Evolutionary conservation across 2,888 invertebrate genomes (phyloP), one percentile per base, ranked within the genome.

Genomic region (Nemoura dubitans): DNA sequence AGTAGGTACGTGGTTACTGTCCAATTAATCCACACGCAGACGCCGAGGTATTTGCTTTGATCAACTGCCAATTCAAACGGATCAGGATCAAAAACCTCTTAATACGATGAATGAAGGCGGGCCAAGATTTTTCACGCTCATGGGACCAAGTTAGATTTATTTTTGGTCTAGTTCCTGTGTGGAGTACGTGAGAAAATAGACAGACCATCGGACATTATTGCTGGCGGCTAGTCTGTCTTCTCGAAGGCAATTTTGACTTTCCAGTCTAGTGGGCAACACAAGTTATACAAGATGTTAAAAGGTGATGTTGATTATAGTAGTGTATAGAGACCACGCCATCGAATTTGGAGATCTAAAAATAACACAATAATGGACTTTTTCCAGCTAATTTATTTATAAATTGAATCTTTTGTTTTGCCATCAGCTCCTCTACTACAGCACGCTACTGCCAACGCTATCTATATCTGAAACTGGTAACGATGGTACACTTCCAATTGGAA

Each of bases 71-170:
- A 59, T 59, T 16, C 59, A 21, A 14, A 21, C 59, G 59, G 14
- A 78, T 78, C 28, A 78, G 28, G 78, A 78, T 78, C 78, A 78
- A 78, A 78, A 78, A 28, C 25, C 26, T 78, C 78, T 27, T 78
- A 78, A 78, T 78, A 21, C 27, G 78, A 27, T 78, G 78, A 78
- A 28, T 27, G 78, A 78, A 78, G 27, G 78, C 7, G 78, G 27
- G 78, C 78, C 78, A 78, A 78, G 27, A 78, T 78, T 78, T 78
- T 7, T 78, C 78, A 78, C 16, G 78, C 27, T 27, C 78, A 26
- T 10, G 59, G 59, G 16, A 59, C 16, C 10, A 59, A 59, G 59
- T 59, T 59, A 59, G 3, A 21, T 59, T 59, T 59, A 59, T 59
- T 59, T 59, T 21, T 21, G 21, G 59, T 59, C 16, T 36, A 36